Evolutionary conservation across 2,888 invertebrate species (phyloP), one percentile per base, ranked within the genome.

Genomic region (Cheilosia scutellata): DNA sequence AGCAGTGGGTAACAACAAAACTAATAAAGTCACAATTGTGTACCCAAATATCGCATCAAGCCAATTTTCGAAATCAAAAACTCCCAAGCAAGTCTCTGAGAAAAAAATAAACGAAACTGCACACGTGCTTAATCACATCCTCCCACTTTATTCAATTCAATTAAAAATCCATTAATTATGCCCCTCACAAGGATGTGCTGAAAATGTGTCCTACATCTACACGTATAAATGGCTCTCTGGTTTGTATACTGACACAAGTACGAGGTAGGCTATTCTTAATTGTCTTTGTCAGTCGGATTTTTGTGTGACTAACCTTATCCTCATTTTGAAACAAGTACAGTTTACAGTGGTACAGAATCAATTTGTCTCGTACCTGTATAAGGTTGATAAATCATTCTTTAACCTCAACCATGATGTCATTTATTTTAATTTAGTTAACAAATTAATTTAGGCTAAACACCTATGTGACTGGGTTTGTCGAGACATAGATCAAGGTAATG

Each of bases 111-210:
- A 47, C 44, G 0, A 16, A 6, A 16, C 13, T 16, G n/a, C 16
- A 44, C 47, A 20, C 40, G 11, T 40, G 47, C 16, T 4, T 47
- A 62, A 44, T 62, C 31, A 62, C 31, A 49, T 49, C 31, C 33
- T 37, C 49, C 16, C 37, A 37, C 37, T 65, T 37, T 49, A 7
- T 4, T 25, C 7, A n/a, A 29, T 63, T 20, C 49, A 65, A 65
- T 65, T 65, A 65, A 65, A 65, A 65, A 25, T 65, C 49, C 49
- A 65, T 65, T 65, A 65, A 65, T 65, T 49, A 65, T 6, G 37
- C 33, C 49, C n/a, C 4, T 27, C 27, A 13, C 4, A 49, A 11
- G 31, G 31, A 47, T 31, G 44, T 62, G 29, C 29, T 37, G 16
- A 0, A 5, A 62, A 31, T 25, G 49, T 37, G 33, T 49, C 31